Percentiles rank a stretch among this genome's conserved stretches.
Conservation (phyloP, 1,140 invertebrate species). For the Hypsibius dujardini region DNA sequence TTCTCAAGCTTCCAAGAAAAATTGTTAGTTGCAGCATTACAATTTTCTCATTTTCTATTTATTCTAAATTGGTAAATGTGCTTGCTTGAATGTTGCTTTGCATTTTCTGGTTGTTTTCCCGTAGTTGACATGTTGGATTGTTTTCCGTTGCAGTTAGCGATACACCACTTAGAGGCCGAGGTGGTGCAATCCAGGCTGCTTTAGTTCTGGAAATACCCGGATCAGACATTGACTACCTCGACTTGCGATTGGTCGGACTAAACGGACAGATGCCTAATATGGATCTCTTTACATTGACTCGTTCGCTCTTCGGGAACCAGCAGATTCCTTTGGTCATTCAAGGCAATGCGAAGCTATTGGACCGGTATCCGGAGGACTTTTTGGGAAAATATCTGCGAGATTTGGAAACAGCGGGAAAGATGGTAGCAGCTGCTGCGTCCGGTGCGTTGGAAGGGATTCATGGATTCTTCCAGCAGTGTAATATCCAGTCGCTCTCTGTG, state of each 20-base stretch:
- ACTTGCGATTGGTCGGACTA: slow-evolving; percentile 70
- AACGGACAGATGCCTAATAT: slow-evolving; percentile 94
- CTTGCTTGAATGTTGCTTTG: too few relatives aligned
- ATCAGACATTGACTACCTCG: slow-evolving; percentile 47
- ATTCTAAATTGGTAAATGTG: too few relatives aligned
- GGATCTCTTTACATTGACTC: slow-evolving; percentile 80
- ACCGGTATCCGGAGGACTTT: not conserved
- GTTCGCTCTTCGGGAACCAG: slow-evolving; percentile 66
- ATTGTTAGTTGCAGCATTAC: too few relatives aligned
- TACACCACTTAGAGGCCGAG: slow-evolving; percentile 52
- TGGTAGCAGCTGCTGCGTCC: not conserved
- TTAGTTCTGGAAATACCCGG: slow-evolving; percentile 76
- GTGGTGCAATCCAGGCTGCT: slow-evolving; percentile 65
- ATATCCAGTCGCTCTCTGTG: not conserved
- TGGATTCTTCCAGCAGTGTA: slow-evolving; percentile 12
- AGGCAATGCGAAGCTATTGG: slow-evolving; percentile 20
- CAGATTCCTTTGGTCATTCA: slow-evolving; percentile 50
- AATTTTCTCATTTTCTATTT: too few relatives aligned
- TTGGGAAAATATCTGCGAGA: not conserved
- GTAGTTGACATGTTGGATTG: not conserved
- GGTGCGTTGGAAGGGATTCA: not conserved
- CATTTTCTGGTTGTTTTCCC: too few relatives aligned
- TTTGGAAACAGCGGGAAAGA: not conserved
- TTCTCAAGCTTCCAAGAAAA: too few relatives aligned
- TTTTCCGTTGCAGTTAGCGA: not conserved